A percentile compares a stretch with the other conserved stretches of the same genome.
Conservation (phyloP, 2,888 invertebrate genomes). For the Noctua pronuba region DNA sequence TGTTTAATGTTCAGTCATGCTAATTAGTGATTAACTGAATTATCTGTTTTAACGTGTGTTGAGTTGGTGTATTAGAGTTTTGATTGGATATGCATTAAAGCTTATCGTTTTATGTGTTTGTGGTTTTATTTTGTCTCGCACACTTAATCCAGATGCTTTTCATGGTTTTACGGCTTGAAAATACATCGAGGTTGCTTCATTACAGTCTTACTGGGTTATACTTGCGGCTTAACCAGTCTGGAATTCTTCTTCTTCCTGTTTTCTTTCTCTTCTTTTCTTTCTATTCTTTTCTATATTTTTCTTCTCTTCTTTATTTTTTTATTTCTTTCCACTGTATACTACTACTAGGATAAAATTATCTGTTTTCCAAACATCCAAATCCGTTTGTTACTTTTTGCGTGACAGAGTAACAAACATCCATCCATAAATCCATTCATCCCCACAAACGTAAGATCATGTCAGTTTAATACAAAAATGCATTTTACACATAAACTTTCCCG, state of each 20-base stretch:
- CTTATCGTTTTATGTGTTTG: neutral
- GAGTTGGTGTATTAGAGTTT: neutral
- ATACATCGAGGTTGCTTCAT: neutral
- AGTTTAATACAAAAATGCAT: neutral
- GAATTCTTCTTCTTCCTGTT: no score
- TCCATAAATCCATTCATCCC: neutral
- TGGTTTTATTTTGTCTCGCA: neutral
- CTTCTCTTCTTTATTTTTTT: no score
- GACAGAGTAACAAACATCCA: neutral
- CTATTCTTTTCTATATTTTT: no score
- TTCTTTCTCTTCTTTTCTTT: no score
- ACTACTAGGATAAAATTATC: neutral
- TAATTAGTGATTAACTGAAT: conserved; percentile 25
- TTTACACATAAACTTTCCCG: neutral
- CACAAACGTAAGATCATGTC: neutral
- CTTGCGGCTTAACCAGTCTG: neutral
- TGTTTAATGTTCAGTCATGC: conserved; percentile 12
- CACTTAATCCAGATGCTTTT: neutral
- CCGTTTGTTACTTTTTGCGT: neutral
- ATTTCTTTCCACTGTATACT: neutral
- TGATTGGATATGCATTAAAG: neutral
- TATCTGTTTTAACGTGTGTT: neutral
- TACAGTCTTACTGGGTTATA: neutral
- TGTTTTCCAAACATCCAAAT: neutral
- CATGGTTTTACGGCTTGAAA: neutral